These are phyloP conservation scores for Lapara coniferarum DNA, from an alignment of 2,888 invertebrate genomes.

Conservation along the genomic window DNA sequence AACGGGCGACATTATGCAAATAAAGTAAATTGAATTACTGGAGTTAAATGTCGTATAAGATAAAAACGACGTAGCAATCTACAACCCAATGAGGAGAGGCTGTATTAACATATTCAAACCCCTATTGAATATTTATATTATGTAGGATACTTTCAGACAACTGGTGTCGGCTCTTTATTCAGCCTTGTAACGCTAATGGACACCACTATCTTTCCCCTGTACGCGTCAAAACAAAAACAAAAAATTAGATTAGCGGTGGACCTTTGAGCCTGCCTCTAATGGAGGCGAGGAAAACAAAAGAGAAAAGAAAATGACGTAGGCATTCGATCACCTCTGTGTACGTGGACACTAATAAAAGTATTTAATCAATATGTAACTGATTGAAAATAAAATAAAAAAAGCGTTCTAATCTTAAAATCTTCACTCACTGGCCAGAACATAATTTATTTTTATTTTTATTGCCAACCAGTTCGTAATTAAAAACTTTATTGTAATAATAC, in stretches of 20 bases:
- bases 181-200: slow-evolving; percentile 77
- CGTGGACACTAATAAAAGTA: slow-evolving; percentile 4
- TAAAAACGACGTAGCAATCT: slow-evolving; percentile 83
- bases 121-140: slow-evolving; percentile 82
- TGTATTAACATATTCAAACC: slow-evolving; percentile 81
- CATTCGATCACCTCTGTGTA: slow-evolving; percentile 3
- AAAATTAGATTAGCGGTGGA: slow-evolving; percentile 53
- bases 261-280: slow-evolving; percentile 23
- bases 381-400: not conserved
- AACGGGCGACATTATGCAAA: slow-evolving; percentile 80
- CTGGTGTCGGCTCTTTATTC: slow-evolving; percentile 65
- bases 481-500: slow-evolving; percentile 1
- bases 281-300: slow-evolving; percentile 7
- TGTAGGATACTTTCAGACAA: slow-evolving; percentile 52
- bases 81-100: slow-evolving; percentile 81
- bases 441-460: not conserved
- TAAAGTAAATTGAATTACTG: slow-evolving; percentile 83
- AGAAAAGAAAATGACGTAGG: slow-evolving; percentile 9
- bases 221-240: slow-evolving; percentile 66
- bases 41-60: slow-evolving; percentile 84
- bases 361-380: not conserved
- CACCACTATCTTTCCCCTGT: slow-evolving; percentile 65
- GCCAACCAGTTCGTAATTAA: not conserved
- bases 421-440: not conserved
- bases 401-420: not conserved